Evolutionary conservation across 2,888 invertebrate genomes (phyloP).

Genomic region (Balanococcus diminutus): DNA sequence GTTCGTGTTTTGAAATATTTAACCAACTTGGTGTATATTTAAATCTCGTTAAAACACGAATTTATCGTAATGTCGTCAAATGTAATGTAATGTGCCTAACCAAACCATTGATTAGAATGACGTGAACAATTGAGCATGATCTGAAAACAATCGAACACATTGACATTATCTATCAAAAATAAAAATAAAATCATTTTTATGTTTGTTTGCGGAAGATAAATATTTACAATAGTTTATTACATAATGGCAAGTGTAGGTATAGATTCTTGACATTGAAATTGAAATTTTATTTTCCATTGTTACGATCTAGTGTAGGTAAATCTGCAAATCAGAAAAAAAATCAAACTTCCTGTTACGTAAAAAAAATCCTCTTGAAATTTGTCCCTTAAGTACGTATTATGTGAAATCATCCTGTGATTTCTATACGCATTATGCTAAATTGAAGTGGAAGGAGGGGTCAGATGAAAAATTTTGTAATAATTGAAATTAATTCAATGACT

Average conservation of each 20-base stretch:
- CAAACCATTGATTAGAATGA: neutral
- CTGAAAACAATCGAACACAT: neutral
- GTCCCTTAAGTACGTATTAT: too few species aligned
- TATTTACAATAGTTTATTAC: neutral
- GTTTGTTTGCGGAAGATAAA: neutral
- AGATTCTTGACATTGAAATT: slow-evolving; percentile 9
- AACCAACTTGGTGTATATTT: neutral
- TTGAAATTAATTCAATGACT: too few species aligned
- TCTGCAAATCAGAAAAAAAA: too few species aligned
- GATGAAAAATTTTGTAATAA: too few species aligned
- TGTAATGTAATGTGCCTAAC: neutral
- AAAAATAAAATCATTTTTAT: too few species aligned
- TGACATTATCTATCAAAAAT: too few species aligned
- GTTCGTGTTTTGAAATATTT: neutral
- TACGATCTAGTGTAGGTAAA: too few species aligned
- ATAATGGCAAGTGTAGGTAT: neutral
- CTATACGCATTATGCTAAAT: too few species aligned
- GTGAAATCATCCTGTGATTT: too few species aligned
- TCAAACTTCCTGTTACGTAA: too few species aligned
- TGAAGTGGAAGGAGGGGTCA: too few species aligned
- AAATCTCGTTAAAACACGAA: neutral
- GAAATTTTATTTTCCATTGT: neutral
- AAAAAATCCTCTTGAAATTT: too few species aligned
- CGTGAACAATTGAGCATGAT: neutral
- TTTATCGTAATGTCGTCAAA: neutral